A percentile compares a stretch with the other conserved stretches of the same genome.
Evolutionary conservation across 2,797 vertebrate species (phyloP).

Genomic region (Gymnopithys bicolor): DNA sequence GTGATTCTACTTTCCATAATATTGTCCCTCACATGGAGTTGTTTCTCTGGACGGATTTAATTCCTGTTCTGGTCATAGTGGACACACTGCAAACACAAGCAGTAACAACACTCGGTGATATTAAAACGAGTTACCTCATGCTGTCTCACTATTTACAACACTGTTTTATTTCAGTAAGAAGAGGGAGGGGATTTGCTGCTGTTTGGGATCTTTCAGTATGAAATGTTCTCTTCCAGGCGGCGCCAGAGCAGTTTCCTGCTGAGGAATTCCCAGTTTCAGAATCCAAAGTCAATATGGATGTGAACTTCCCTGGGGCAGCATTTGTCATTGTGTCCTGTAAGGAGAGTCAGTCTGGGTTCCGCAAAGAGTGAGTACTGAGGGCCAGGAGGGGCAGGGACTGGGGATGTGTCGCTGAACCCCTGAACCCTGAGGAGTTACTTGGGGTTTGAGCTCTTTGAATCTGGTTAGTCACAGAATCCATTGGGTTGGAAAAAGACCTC

Average conservation of each 20-base stretch:
- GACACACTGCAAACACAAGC: not conserved
- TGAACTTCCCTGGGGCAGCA: constrained; percentile 95
- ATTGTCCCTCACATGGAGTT: not conserved
- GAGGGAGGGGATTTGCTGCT: not conserved
- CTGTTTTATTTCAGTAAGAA: not conserved
- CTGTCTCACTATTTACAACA: not conserved
- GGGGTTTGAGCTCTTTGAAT: no score
- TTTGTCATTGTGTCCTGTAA: constrained; percentile 97
- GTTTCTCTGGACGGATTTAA: not conserved
- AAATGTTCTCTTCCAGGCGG: constrained; percentile 79
- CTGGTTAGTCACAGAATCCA: not conserved
- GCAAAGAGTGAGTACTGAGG: constrained; percentile 90
- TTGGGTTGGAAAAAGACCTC: no score
- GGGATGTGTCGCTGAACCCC: not conserved
- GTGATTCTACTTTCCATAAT: not conserved
- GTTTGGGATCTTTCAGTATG: not conserved
- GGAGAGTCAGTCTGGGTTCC: constrained; percentile 94
- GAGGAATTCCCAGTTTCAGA: constrained; percentile 96
- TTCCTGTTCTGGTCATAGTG: not conserved
- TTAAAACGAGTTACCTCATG: not conserved
- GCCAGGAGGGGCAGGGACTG: not conserved
- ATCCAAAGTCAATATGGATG: constrained; percentile 97
- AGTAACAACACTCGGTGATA: not conserved
- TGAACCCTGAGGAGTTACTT: not conserved
- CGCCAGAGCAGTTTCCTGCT: constrained; percentile 94